Base-by-base conservation (phyloP, 2,888 invertebrate species). In the Kuschelorhynchus macadamiae region DNA sequence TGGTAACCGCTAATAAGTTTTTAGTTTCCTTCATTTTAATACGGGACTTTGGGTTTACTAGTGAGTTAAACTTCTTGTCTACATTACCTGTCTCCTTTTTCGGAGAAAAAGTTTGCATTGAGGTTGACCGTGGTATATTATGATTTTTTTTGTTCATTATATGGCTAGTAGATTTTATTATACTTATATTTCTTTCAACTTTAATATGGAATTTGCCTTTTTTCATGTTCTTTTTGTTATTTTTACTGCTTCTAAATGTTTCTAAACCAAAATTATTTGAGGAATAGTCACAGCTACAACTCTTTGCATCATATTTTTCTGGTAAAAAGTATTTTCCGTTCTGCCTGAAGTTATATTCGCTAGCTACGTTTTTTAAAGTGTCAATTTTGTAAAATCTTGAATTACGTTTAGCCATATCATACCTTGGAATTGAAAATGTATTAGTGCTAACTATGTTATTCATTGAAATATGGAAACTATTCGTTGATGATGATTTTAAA, bases 401-500 rank as follows among this genome's bases (percentile, higher is more conserved):
- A 14, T 56, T 20, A 7, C 46, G 46, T 1, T 60, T 32, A 2
- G 16, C n/a, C 17, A 16, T 20, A 8, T 52, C 16, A 11, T 25
- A 9, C 14, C 46, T 53, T 3, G 17, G 18, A 17, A n/a, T 9
- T 7, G 39, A 61, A 9, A 16, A 33, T 9, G 52, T 21, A 17
- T 49, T 49, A 50, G 71, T 71, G 20, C 70, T 60, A 14, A 70
- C 47, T 30, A 77, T 76, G 56, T 78, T 76, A 52, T 72, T 74
- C 71, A 78, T 71, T n/a, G 79, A 78, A 69, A 75, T 74, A 60
- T 79, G 77, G 57, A 77, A 75, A 68, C 71, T 74, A 60, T 73
- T 76, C 61, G 72, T 72, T 56, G 77, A 74, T 70, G 74, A 71
- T 63, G 90, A 85, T 74, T 91, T 89, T 47, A 94, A 82, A 75